Evolutionary conservation across 2,888 invertebrate species (phyloP).

Genomic region (Ectemnius continuus): DNA sequence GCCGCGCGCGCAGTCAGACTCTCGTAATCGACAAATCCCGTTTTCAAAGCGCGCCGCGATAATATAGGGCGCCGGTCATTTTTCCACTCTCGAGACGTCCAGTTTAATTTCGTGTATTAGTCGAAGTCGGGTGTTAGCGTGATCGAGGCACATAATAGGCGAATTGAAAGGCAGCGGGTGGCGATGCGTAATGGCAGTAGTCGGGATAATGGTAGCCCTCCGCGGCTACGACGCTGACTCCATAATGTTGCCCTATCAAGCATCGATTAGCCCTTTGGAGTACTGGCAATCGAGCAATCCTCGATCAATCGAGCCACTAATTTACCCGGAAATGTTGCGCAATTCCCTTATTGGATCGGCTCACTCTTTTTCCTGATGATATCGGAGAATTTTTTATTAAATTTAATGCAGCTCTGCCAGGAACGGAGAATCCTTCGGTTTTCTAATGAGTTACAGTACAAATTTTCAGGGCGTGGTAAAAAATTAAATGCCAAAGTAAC

Average conservation of each 20-base stretch:
- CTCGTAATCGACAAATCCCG: neutral
- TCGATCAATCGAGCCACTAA: no score
- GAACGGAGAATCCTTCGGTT: no score
- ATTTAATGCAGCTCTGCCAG: no score
- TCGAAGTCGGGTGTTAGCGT: slow-evolving; percentile 61
- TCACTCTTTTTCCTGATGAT: no score
- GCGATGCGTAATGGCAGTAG: slow-evolving; percentile 65
- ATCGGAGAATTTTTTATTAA: no score
- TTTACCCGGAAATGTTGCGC: no score
- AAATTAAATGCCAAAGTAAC: no score
- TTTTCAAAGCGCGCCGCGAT: slow-evolving; percentile 26
- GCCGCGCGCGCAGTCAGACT: neutral
- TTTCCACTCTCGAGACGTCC: slow-evolving; percentile 17
- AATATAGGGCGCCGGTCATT: slow-evolving; percentile 31
- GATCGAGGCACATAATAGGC: slow-evolving; percentile 70
- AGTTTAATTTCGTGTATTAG: slow-evolving; percentile 59
- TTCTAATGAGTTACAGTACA: no score
- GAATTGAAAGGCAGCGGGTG: slow-evolving; percentile 67
- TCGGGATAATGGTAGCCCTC: slow-evolving; percentile 71
- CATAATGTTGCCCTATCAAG: slow-evolving; percentile 72
- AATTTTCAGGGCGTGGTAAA: no score
- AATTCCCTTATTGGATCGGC: no score
- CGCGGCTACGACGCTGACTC: slow-evolving; percentile 63
- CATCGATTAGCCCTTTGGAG: slow-evolving; percentile 73
- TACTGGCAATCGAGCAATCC: slow-evolving; percentile 65